Evolutionary conservation across 2,113 vertebrate genomes (phyloP).

Genomic region (Lasiurus borealis): DNA sequence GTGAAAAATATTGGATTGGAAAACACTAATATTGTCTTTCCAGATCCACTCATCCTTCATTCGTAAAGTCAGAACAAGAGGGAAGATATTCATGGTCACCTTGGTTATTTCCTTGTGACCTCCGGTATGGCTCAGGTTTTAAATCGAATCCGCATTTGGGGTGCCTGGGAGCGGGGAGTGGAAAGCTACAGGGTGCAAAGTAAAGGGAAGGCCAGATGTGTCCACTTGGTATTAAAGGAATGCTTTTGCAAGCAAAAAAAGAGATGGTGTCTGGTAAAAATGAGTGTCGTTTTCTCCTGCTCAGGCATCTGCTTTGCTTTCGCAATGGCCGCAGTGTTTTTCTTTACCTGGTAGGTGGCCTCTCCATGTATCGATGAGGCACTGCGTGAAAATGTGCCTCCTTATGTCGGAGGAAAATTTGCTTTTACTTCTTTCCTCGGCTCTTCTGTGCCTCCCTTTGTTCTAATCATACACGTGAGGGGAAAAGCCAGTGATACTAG

Average conservation of each 20-base stretch:
- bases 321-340: slow-evolving; percentile 73
- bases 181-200: background rate
- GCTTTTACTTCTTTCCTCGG: slow-evolving; percentile 62
- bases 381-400: slow-evolving; percentile 79
- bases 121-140: slow-evolving; percentile 2
- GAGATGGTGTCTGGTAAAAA: slow-evolving; percentile 44
- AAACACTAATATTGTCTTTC: slow-evolving; percentile 32
- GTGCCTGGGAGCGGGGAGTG: background rate
- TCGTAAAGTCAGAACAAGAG: background rate
- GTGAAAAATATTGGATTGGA: slow-evolving; percentile 26
- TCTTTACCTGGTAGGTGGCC: slow-evolving; percentile 81
- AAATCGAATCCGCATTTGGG: background rate
- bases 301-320: slow-evolving; percentile 66
- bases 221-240: slow-evolving; percentile 71
- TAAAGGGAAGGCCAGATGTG: background rate
- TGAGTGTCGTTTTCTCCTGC: slow-evolving; percentile 51
- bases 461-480: slow-evolving; percentile 77
- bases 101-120: slow-evolving; percentile 24
- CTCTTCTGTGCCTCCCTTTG: slow-evolving; percentile 72
- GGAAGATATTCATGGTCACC: slow-evolving; percentile 18
- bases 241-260: slow-evolving; percentile 73
- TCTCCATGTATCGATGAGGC: slow-evolving; percentile 67
- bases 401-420: slow-evolving; percentile 78
- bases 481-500: slow-evolving; percentile 63
- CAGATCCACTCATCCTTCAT: background rate